Conservation (phyloP, 2,797 vertebrate species). For the Takifugu rubripes region DNA sequence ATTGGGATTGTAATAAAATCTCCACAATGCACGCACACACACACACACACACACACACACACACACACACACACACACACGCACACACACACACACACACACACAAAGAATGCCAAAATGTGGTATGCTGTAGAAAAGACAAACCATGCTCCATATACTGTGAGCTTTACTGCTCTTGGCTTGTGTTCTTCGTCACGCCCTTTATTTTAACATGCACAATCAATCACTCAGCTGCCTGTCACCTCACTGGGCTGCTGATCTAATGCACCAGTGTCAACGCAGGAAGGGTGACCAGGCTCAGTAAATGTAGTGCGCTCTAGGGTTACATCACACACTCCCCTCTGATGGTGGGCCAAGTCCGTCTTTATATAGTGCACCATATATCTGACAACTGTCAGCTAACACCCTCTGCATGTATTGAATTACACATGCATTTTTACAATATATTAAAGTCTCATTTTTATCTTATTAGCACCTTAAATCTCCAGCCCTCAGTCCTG, state of each 20-base stretch:
- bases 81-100: conserved; percentile 8
- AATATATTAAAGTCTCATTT: not conserved
- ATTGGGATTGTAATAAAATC: conserved; percentile 5
- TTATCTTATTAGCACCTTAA: not conserved
- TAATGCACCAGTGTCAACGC: conserved; percentile 19
- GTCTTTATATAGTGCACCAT: not conserved
- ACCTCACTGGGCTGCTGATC: conserved; percentile 36
- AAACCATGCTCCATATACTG: conserved; percentile 57
- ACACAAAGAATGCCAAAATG: conserved; percentile 24
- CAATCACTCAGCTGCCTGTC: conserved; percentile 63
- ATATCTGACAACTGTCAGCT: not conserved
- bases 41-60: conserved; percentile 10
- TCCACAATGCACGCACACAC: not conserved
- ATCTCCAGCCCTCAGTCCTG: not conserved
- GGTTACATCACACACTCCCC: conserved; percentile 9
- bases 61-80: conserved; percentile 7
- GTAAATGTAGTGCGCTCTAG: conserved; percentile 10
- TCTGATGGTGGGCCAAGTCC: not conserved
- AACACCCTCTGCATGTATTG: not conserved
- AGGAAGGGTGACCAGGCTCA: conserved; percentile 22
- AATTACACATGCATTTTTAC: not conserved
- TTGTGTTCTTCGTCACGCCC: conserved; percentile 63
- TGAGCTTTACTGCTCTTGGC: conserved; percentile 70
- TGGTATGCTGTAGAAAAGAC: conserved; percentile 39
- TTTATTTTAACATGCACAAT: conserved; percentile 66